These are phyloP conservation scores for Drosophila meridiana DNA, from an alignment of 2,888 invertebrate species.

Conservation along the genomic window DNA sequence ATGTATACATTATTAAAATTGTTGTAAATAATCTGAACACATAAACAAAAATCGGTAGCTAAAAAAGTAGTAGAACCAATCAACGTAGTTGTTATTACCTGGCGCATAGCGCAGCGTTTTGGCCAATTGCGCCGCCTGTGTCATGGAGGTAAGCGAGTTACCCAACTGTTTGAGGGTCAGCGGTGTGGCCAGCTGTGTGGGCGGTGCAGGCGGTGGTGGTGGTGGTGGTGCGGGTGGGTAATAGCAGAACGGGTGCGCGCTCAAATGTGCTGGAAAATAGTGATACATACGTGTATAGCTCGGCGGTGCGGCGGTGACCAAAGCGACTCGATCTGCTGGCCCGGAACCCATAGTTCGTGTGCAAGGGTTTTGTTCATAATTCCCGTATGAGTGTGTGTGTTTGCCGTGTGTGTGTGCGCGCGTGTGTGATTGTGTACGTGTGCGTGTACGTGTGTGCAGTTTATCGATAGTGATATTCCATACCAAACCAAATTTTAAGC, in stretches of 20 bases:
- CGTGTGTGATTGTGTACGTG: conserved; percentile 22
- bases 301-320: conserved; percentile 87
- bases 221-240: conserved; percentile 85
- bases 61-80: conserved; percentile 1
- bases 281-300: conserved; percentile 88
- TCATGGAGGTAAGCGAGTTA: conserved; percentile 81
- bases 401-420: conserved; percentile 34
- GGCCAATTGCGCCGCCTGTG: conserved; percentile 85
- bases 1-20: background rate
- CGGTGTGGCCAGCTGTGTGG: conserved; percentile 82
- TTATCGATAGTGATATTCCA: conserved; percentile 51
- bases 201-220: conserved; percentile 79
- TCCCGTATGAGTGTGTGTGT: conserved; percentile 13
- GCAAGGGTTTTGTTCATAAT: conserved; percentile 33
- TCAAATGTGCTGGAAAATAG: conserved; percentile 87
- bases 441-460: conserved; percentile 41
- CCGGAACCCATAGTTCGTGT: conserved; percentile 39
- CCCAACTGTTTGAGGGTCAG: conserved; percentile 84
- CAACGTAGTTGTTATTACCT: conserved; percentile 77
- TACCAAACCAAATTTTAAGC: conserved; percentile 62
- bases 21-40: background rate
- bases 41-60: background rate
- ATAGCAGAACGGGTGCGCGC: conserved; percentile 86
- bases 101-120: conserved; percentile 85
- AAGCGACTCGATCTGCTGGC: conserved; percentile 87